These are phyloP conservation scores for Polyergus mexicanus DNA, from an alignment of 1,140 invertebrate species.

Conservation along the genomic window DNA sequence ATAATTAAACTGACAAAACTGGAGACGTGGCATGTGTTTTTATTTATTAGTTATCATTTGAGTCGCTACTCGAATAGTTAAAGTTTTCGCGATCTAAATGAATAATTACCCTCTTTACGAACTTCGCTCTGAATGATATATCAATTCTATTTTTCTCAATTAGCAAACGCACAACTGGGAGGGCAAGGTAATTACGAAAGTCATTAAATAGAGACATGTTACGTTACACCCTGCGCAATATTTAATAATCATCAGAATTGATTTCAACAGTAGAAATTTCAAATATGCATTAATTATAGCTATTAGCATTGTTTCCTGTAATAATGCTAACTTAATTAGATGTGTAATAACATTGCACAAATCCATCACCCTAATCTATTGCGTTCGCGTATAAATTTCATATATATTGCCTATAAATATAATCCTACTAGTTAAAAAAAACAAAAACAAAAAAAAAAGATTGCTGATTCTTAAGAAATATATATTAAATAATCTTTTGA, in stretches of 20 bases:
- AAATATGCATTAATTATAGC: conserved; percentile 7
- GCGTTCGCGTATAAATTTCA: background rate
- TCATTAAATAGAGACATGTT: background rate
- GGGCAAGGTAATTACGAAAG: background rate
- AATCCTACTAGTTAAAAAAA: background rate
- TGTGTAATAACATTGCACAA: conserved; percentile 5
- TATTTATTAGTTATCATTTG: conserved; percentile 17
- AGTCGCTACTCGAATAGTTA: background rate
- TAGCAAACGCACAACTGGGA: background rate
- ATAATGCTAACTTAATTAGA: conserved; percentile 41
- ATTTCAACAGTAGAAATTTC: conserved; percentile 29
- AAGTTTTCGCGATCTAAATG: background rate
- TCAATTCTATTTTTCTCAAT: background rate
- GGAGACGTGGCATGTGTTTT: background rate
- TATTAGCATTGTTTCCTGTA: conserved; percentile 15
- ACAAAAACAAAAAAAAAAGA: background rate
- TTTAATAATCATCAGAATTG: conserved; percentile 41
- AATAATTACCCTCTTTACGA: background rate
- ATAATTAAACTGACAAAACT: conserved; percentile 39
- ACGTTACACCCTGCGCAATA: conserved; percentile 1
- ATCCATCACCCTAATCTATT: background rate
- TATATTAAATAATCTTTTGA: background rate
- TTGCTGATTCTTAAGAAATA: background rate
- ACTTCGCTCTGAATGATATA: background rate
- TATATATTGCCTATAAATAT: background rate